These are phyloP conservation scores for Tragelaphus strepsiceros DNA, from an alignment of 2,113 vertebrate species.

Conservation along the genomic window DNA sequence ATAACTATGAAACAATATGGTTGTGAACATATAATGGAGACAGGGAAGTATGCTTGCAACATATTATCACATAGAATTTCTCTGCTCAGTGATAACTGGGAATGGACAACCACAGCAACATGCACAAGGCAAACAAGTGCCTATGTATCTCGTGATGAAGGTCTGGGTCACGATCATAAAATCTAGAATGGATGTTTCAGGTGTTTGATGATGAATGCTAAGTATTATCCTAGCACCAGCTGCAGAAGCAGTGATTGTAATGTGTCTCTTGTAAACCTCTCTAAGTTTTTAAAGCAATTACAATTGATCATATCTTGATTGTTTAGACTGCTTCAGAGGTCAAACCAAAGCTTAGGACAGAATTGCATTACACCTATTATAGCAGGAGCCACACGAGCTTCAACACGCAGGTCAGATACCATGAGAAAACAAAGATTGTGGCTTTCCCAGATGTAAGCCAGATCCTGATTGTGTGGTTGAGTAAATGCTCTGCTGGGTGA, in stretches of 20 bases:
- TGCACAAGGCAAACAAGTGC: not conserved
- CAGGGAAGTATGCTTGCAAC: not conserved
- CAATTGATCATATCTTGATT: not conserved
- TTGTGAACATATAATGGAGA: not conserved
- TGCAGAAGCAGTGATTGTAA: not conserved
- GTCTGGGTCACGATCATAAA: not conserved
- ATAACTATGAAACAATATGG: not conserved
- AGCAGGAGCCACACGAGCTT: not conserved
- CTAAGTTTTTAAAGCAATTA: not conserved
- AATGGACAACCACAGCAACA: not conserved
- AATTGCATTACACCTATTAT: not conserved
- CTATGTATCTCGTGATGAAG: not conserved
- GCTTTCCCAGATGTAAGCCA: not conserved
- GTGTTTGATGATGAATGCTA: not conserved
- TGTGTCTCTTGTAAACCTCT: not conserved
- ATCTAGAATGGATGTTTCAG: not conserved
- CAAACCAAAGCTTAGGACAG: not conserved
- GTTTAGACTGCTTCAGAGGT: not conserved
- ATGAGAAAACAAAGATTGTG: not conserved
- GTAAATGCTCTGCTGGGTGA: not conserved
- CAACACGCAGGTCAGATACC: not conserved
- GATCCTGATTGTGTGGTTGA: not conserved
- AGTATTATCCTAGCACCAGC: not conserved
- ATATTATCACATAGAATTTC: not conserved
- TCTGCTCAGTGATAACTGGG: not conserved